Conservation (phyloP, 2,113 vertebrate species). For the Neomonachus schauinslandi region DNA sequence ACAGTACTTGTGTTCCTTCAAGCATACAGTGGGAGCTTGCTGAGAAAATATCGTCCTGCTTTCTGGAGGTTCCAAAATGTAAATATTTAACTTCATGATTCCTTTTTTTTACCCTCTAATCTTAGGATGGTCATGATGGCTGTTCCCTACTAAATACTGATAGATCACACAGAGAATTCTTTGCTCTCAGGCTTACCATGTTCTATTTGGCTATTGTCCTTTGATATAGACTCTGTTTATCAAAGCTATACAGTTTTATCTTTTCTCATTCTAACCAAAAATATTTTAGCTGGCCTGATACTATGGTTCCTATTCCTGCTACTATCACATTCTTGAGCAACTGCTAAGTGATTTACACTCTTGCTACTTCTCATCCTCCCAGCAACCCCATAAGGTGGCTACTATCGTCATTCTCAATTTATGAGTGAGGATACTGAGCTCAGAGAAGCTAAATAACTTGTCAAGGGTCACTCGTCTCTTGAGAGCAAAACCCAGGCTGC, state of each 20-base stretch:
- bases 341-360: background rate
- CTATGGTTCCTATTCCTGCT: background rate
- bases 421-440: background rate
- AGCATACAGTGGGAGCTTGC: slow-evolving; percentile 30
- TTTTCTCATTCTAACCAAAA: background rate
- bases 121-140: background rate
- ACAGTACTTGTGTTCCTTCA: slow-evolving; percentile 67
- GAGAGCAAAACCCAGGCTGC: background rate
- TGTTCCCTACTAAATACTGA: background rate
- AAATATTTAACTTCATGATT: slow-evolving; percentile 63
- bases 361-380: background rate
- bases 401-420: background rate
- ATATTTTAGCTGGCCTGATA: background rate
- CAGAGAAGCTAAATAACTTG: background rate
- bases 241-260: background rate
- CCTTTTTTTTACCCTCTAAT: slow-evolving; percentile 50
- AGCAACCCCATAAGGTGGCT: background rate
- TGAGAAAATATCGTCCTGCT: slow-evolving; percentile 62
- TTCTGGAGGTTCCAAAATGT: slow-evolving; percentile 71
- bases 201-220: background rate
- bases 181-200: background rate
- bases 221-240: background rate
- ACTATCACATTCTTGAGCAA: background rate
- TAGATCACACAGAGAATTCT: background rate
- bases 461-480: background rate